These are phyloP conservation scores for Coturnix japonica DNA, from an alignment of 2,113 vertebrate genomes.

Conservation along the genomic window DNA sequence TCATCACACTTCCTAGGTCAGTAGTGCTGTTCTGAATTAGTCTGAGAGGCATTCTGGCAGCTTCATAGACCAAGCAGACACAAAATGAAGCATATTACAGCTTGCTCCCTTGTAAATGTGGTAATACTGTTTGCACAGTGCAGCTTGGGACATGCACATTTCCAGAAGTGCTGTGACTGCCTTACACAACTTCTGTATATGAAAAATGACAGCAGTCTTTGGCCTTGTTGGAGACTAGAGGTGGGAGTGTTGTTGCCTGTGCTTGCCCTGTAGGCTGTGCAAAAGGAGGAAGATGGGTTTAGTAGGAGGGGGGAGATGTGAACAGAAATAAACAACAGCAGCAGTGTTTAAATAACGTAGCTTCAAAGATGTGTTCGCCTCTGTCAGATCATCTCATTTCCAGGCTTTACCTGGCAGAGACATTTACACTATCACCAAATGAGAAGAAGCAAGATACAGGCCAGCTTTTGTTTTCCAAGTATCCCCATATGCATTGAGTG, in stretches of 20 bases:
- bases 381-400: slow-evolving; percentile 6
- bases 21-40: neutral
- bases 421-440: neutral
- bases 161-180: neutral
- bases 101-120: neutral
- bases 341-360: neutral
- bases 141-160: neutral
- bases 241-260: neutral
- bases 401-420: neutral
- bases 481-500: neutral
- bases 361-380: neutral
- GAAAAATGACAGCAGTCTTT: neutral
- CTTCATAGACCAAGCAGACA: neutral
- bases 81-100: neutral
- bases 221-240: neutral
- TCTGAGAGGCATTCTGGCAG: neutral
- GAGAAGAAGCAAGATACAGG: neutral
- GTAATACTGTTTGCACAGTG: neutral
- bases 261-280: neutral
- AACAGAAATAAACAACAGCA: neutral
- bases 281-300: neutral
- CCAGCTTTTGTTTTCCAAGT: neutral
- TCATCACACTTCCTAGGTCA: neutral
- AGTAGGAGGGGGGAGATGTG: neutral
- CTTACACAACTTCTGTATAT: neutral